phyloP scores from a whole-genome alignment of 2,888 invertebrate species.

The Watsonalla cultraria region DNA sequence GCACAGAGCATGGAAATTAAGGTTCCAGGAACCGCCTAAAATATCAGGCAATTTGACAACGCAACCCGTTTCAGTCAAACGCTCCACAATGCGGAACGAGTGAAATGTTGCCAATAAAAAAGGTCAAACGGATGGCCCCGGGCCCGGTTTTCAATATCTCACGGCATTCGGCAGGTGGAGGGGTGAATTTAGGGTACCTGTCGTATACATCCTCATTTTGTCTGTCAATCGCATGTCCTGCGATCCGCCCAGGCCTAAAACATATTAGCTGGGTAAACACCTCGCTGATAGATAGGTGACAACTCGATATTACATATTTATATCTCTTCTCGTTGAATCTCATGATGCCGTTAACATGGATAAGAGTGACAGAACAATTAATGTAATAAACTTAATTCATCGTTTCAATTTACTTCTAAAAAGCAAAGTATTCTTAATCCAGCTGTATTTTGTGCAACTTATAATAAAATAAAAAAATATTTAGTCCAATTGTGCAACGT shows the following conservation, averaged over 20 bases:
- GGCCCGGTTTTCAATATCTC: constrained; percentile 72
- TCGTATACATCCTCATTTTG: constrained; percentile 60
- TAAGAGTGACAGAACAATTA: no score
- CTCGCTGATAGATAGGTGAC: not conserved
- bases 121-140: constrained; percentile 63
- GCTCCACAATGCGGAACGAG: constrained; percentile 66
- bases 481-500: no score
- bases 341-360: no score
- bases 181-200: constrained; percentile 39
- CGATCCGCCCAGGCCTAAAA: constrained; percentile 7
- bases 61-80: constrained; percentile 58
- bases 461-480: no score
- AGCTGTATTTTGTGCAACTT: no score
- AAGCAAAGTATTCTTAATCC: no score
- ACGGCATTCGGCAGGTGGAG: constrained; percentile 45
- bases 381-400: no score
- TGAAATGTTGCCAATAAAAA: constrained; percentile 74
- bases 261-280: not conserved
- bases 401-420: no score
- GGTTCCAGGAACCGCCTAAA: constrained; percentile 47
- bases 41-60: constrained; percentile 67
- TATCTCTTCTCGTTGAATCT: no score
- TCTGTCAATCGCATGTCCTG: constrained; percentile 53
- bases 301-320: no score
- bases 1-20: constrained; percentile 48